Conservation (phyloP, 53 echinoderm and acorn worm genomes). For the Patiria pectinifera region DNA sequence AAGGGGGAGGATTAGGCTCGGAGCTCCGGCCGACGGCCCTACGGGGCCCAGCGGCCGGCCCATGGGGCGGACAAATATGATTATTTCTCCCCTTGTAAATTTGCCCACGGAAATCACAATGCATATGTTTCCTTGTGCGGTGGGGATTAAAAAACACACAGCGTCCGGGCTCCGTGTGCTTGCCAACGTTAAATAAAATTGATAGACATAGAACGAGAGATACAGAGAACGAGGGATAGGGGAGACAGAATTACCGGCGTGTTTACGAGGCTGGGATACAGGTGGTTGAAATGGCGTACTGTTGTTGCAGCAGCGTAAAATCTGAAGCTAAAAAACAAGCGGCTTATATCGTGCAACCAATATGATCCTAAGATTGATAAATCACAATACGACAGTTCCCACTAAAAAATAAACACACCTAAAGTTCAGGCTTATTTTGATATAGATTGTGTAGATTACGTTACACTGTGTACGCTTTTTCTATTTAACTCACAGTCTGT, state of each 20-base stretch:
- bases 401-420: neutral
- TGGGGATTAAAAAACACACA: slow-evolving; percentile 15
- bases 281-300: neutral
- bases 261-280: neutral
- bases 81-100: slow-evolving; percentile 58
- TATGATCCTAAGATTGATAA: neutral
- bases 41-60: slow-evolving; percentile 9
- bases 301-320: neutral
- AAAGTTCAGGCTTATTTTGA: neutral
- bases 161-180: neutral
- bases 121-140: neutral
- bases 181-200: neutral
- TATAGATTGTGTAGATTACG: neutral
- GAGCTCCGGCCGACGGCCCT: slow-evolving; percentile 2
- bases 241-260: neutral
- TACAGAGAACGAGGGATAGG: no score
- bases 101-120: slow-evolving; percentile 60
- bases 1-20: slow-evolving; percentile 4
- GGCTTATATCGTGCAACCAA: neutral
- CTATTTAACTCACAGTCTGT: no score
- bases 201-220: no score
- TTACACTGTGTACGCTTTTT: neutral
- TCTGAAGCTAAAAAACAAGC: neutral
- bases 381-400: neutral
- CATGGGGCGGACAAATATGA: slow-evolving; percentile 55